Conservation (phyloP, 1,140 invertebrate species). For the Saccostrea glomerata region DNA sequence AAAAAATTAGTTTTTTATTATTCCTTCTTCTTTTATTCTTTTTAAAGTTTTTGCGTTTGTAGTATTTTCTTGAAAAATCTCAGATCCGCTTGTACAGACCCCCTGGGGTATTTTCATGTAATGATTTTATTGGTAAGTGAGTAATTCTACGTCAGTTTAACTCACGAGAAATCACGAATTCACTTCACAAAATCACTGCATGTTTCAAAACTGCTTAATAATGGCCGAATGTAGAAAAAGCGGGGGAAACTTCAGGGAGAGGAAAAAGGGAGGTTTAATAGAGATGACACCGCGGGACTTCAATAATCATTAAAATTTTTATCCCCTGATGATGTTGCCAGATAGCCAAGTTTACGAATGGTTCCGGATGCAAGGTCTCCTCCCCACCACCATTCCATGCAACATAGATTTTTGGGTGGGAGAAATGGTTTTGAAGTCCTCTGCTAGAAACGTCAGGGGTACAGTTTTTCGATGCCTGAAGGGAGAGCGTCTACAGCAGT, state of each 20-base stretch:
- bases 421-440: neutral
- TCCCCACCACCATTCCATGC: slow-evolving; percentile 26
- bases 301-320: neutral
- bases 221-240: neutral
- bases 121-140: no score
- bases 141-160: no score
- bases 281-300: neutral
- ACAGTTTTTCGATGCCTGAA: neutral
- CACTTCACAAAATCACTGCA: no score
- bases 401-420: neutral
- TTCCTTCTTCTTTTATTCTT: no score
- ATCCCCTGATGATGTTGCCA: neutral
- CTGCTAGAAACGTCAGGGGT: neutral
- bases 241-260: neutral
- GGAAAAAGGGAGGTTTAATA: neutral
- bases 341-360: neutral
- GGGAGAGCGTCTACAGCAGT: slow-evolving; percentile 38
- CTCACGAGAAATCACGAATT: no score
- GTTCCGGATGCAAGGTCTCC: neutral
- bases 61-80: no score
- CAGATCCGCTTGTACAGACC: no score
- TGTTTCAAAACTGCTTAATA: neutral
- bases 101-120: no score
- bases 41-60: no score
- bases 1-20: no score